Evolutionary conservation across 2,797 vertebrate species (phyloP).

Genomic region (Leucoraja ocellata): DNA sequence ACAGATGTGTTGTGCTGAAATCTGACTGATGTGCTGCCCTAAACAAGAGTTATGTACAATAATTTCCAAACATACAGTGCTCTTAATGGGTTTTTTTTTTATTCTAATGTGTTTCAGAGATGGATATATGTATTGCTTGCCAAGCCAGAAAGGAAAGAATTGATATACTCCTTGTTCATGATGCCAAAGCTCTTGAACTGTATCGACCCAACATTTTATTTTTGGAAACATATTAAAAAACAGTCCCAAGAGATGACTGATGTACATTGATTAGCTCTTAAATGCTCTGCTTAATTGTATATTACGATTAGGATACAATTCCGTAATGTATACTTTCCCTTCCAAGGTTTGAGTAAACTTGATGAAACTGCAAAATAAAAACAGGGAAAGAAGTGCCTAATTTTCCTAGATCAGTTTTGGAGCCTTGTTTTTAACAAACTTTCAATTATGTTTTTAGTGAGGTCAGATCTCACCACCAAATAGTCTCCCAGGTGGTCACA

Average conservation of each 20-base stretch:
- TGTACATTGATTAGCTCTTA: neutral
- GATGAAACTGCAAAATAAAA: neutral
- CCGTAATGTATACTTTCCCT: neutral
- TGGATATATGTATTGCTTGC: neutral
- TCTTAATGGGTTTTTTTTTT: neutral
- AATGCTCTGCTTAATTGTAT: neutral
- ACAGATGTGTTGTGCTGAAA: neutral
- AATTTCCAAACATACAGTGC: neutral
- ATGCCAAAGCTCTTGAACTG: neutral
- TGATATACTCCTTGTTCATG: neutral
- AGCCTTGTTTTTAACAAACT: neutral
- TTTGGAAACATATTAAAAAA: neutral
- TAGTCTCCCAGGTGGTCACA: no score
- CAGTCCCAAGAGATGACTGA: neutral
- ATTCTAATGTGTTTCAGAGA: neutral
- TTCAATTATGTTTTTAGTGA: neutral
- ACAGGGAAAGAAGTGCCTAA: neutral
- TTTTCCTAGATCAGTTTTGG: neutral
- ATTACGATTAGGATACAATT: neutral
- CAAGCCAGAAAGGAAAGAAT: neutral
- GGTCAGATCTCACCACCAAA: neutral
- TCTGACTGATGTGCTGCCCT: neutral
- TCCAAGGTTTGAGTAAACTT: conserved; percentile 1
- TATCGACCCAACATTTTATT: neutral
- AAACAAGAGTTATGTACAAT: neutral